Base-by-base conservation (phyloP, 2,113 vertebrate genomes). In the Grammomys dolichurus region DNA sequence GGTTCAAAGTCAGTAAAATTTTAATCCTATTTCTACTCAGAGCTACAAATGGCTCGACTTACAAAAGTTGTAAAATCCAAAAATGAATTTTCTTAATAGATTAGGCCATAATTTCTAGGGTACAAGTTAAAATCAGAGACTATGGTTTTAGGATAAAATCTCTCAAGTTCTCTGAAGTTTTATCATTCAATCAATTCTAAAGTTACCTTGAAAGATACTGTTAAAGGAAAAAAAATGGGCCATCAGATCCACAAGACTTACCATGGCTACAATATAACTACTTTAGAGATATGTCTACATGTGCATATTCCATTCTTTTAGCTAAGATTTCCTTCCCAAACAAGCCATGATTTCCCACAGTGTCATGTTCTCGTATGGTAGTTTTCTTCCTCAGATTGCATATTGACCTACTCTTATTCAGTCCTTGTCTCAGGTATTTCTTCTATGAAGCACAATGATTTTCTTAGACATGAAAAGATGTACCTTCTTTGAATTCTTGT, bases 381-480 rank as follows among this genome's bases (percentile, higher is more conserved):
- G 81, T 73, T 91, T 93, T 69, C 58, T 77, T 93, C 46, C 22
- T 56, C 17, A 77, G n/a, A 70, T 96, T 77, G 31, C 28, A 31
- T 22, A 54, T 69, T 75, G 9, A 36, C 33, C 94, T 78, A 73
- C 20, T 81, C 24, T 4, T 75, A 51, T 33, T 73, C 33, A 90
- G 40, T 33, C 26, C 31, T 51, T 10, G 90, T 58, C 1, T 80
- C 46, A 12, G 9, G 14, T 43, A 46, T 78, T 60, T 2, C 17
- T 72, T 48, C 58, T 46, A 7, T 60, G 33, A 87, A 58, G 19
- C 6, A 24, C 0, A 69, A 17, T 87, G 46, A 7, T 85, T 81
- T 1, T 43, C 40, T 87, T 60, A 60, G 56, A 28, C 3, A 60
- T 26, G 48, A 2, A 54, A 67, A 88, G 3, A 19, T 58, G 7